Base-by-base conservation (phyloP, 2,888 invertebrate species). In the Danaus chrysippus region DNA sequence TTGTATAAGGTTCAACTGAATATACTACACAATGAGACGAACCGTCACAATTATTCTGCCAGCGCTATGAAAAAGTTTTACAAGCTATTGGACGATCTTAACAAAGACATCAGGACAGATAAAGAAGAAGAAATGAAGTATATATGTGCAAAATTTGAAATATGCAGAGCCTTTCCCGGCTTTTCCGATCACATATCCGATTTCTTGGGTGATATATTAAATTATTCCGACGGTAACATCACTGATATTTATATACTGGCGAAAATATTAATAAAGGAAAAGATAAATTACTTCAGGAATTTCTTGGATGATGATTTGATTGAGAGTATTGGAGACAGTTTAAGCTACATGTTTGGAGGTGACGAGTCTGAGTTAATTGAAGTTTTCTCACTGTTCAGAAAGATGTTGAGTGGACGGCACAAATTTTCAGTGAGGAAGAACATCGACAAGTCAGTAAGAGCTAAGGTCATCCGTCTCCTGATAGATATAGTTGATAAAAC, bases 401-500 rank as follows among this genome's bases (percentile, higher is more conserved):
- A 69, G 9, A 63, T 72, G 8, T 70, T 81, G 8, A 70, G 44
- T 2, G 63, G 73, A 12, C 74, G 76, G 63, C 75, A 73, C 58
- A 79, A 76, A 63, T 42, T 42, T 58, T 69, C 42, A 42, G 58
- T 54, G 70, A 58, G 1, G 49, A 64, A 9, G 62, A 70, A 5
- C 46, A 44, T 71, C 1, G 71, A 69, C 55, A 64, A 46, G 1
- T 72, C 56, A 56, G 71, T 70, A 5, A 77, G 74, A 70, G 79
- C 81, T 19, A 54, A 70, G 0, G 67, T 73, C 10, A 73, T 82
- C 10, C 49, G 49, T 49, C 6, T 49, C 42, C 61, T 83, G 6
- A 15, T 82, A 9, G 81, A 82, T 62, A 74, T 84, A 2, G 64
- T 83, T 10, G 78, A 84, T 49, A 75, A 73, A 70, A 70, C 79